These are phyloP conservation scores for Miltochrista miniata DNA, from an alignment of 2,888 invertebrate genomes.

Conservation along the genomic window DNA sequence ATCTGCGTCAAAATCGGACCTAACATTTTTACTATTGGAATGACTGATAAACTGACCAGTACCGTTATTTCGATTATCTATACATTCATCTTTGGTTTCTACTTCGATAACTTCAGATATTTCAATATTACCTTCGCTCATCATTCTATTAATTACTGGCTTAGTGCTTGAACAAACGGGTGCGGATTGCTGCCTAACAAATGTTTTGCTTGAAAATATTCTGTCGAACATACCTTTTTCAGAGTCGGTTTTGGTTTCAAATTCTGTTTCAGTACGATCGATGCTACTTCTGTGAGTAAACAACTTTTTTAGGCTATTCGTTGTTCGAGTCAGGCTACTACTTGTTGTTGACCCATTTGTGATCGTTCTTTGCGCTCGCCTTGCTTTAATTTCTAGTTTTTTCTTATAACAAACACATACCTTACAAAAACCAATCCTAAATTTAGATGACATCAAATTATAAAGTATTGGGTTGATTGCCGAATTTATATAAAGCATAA, in stretches of 20 bases:
- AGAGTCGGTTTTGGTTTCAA: slow-evolving; percentile 55
- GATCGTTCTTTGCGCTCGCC: slow-evolving; percentile 75
- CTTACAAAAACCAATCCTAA: slow-evolving; percentile 90
- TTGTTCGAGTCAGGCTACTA: slow-evolving; percentile 84
- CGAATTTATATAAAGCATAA: slow-evolving; percentile 95
- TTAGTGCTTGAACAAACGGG: slow-evolving; percentile 63
- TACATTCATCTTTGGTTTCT: slow-evolving; percentile 45
- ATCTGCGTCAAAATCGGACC: slow-evolving; percentile 58
- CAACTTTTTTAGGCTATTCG: slow-evolving; percentile 81
- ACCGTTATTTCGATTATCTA: slow-evolving; percentile 35
- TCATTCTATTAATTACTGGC: slow-evolving; percentile 64
- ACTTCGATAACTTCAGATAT: slow-evolving; percentile 40
- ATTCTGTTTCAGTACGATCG: slow-evolving; percentile 66
- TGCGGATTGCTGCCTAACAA: slow-evolving; percentile 73
- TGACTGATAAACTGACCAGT: slow-evolving; percentile 56
- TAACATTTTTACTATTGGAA: slow-evolving; percentile 67
- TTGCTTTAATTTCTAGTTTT: slow-evolving; percentile 66
- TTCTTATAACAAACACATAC: slow-evolving; percentile 85
- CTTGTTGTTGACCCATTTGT: slow-evolving; percentile 85
- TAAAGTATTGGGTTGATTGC: slow-evolving; percentile 96
- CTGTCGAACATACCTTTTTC: slow-evolving; percentile 62
- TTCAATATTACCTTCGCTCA: slow-evolving; percentile 70
- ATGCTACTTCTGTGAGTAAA: slow-evolving; percentile 73
- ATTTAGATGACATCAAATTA: slow-evolving; percentile 96
- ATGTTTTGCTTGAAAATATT: slow-evolving; percentile 63